phyloP scores from a whole-genome alignment of 2,113 vertebrate genomes.

The Penelope pileata region DNA sequence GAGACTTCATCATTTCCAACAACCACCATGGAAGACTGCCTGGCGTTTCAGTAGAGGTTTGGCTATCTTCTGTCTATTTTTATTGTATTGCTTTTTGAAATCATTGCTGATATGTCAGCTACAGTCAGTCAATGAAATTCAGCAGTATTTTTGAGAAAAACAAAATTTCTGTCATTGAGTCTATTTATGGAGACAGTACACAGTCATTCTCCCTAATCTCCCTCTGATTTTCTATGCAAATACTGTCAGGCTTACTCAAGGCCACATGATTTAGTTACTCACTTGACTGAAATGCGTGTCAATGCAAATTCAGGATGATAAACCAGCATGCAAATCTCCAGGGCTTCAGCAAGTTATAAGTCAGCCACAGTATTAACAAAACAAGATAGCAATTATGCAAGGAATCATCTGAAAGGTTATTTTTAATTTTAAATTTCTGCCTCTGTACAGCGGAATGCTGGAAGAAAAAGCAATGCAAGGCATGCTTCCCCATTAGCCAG shows the following conservation, averaged over 20 bases:
- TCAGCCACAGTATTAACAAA: constrained; percentile 73
- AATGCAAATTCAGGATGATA: constrained; percentile 74
- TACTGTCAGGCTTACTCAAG: constrained; percentile 55
- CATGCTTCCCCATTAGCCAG: constrained; percentile 34
- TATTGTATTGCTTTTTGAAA: not conserved
- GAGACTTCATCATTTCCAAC: not conserved
- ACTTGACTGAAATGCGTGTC: constrained; percentile 78
- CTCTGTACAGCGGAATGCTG: constrained; percentile 47
- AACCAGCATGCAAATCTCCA: constrained; percentile 69
- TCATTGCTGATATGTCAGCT: not conserved
- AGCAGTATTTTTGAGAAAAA: constrained; percentile 36
- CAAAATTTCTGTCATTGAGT: constrained; percentile 51
- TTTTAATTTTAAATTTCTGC: constrained; percentile 77
- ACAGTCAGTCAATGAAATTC: constrained; percentile 33
- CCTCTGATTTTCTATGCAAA: constrained; percentile 75
- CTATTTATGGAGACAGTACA: constrained; percentile 47
- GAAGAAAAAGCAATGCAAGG: constrained; percentile 27
- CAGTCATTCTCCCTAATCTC: constrained; percentile 52
- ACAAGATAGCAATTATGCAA: constrained; percentile 78
- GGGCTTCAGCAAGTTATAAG: constrained; percentile 74
- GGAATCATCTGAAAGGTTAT: constrained; percentile 72
- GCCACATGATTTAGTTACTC: constrained; percentile 71
- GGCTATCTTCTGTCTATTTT: not conserved
- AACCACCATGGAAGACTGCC: not conserved
- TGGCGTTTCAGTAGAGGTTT: not conserved